Evolutionary conservation across 2,113 vertebrate species (phyloP), one percentile per base, ranked within the genome.

Genomic region (Phalacrocorax brasilianus): DNA sequence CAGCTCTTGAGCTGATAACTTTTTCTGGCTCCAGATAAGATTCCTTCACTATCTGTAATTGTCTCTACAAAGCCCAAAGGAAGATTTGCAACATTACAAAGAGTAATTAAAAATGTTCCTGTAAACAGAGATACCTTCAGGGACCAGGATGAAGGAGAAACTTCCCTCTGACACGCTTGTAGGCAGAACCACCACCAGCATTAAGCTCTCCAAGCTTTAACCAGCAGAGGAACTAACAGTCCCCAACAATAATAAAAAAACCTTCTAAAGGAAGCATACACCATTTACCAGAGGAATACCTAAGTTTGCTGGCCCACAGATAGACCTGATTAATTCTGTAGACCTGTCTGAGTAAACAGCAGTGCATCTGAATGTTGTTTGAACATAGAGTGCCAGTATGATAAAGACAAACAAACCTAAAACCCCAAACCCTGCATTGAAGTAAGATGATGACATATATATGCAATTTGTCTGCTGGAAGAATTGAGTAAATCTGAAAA

Each of bases 61-160:
- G 45, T 9, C 67, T 65, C 71, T 73, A 13, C 62, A 79, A 84
- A 95, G 63, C 87, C 74, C 71, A 58, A 22, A 85, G 71, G 74
- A 87, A 58, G 27, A 35, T 91, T 52, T 75, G 73, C 47, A 85
- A 30, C 55, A 47, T 59, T 35, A 47, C 26, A n/a, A 76, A 66
- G 55, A 81, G 67, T 85, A 91, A 95, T 90, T 95, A 88, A 80
- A 94, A 66, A 77, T 32, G 24, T 47, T 95, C 50, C 50, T 52
- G 55, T 84, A 83, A 91, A 85, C n/a, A 85, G 72, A 58, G 26
- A 45, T 4, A 42, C 71, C 78, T 76, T 42, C 45, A 27, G 87
- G 88, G 82, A 91, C 26, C 22, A 58, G 50, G 24, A 19, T 8
- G 85, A 79, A 68, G 88, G 45, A 66, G 84, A 22, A 52, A 6